A percentile compares a stretch with the other conserved stretches of the same genome.
These are phyloP conservation scores for Watsonalla binaria DNA, from an alignment of 2,888 invertebrate species.

Conservation along the genomic window DNA sequence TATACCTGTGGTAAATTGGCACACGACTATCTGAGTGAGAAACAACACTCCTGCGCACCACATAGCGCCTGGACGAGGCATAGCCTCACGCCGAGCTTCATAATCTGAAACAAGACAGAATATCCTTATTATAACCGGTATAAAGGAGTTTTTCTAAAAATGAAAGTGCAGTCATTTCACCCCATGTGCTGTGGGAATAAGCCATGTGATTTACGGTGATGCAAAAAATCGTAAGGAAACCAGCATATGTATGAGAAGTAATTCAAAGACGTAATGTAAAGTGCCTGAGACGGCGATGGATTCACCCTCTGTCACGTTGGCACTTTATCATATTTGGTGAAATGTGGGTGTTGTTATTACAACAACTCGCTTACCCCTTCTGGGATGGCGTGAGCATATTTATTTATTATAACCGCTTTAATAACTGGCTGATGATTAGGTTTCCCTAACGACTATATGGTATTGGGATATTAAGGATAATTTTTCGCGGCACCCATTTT, in stretches of 20 bases:
- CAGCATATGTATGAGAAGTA: neutral
- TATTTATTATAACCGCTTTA: too few relatives aligned
- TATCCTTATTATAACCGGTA: neutral
- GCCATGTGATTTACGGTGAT: neutral
- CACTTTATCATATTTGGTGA: neutral
- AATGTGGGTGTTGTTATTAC: neutral
- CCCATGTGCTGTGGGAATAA: too few relatives aligned
- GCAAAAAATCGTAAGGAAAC: neutral
- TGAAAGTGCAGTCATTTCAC: neutral
- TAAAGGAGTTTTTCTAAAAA: too few relatives aligned
- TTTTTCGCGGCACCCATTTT: too few relatives aligned
- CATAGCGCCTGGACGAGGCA: slow-evolving; percentile 67
- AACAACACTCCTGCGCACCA: slow-evolving; percentile 64
- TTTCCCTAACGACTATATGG: too few relatives aligned
- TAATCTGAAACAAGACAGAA: slow-evolving; percentile 59
- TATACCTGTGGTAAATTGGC: slow-evolving; percentile 70
- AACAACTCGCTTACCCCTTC: neutral
- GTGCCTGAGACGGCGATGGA: too few relatives aligned
- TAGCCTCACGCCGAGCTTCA: slow-evolving; percentile 59
- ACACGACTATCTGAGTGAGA: slow-evolving; percentile 66
- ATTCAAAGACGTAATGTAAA: too few relatives aligned
- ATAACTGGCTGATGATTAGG: too few relatives aligned
- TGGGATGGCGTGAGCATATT: too few relatives aligned
- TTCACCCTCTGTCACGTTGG: too few relatives aligned
- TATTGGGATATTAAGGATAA: too few relatives aligned